A percentile compares a stretch with the other conserved stretches of the same genome.
These are phyloP conservation scores for Coreoperca whiteheadi DNA, from an alignment of 2,113 vertebrate genomes.

Conservation along the genomic window DNA sequence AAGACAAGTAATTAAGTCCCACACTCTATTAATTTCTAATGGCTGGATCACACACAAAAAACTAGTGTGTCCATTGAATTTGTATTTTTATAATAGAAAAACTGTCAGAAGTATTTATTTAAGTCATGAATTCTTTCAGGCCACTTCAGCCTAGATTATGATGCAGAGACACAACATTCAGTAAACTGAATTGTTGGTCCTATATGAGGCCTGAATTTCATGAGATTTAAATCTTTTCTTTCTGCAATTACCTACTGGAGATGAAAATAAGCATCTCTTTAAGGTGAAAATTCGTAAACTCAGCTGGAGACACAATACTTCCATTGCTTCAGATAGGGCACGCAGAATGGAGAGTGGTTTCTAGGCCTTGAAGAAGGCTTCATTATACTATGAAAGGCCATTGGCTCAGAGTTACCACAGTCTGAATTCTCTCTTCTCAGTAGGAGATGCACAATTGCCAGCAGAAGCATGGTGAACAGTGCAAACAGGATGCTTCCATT, in stretches of 20 bases:
- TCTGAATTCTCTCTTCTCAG: slow-evolving; percentile 59
- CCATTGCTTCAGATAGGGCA: not conserved
- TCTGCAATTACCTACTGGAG: not conserved
- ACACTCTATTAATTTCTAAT: not conserved
- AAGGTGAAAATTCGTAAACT: slow-evolving; percentile 5
- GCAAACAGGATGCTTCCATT: slow-evolving; percentile 45
- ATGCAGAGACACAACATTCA: not conserved
- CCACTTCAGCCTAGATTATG: not conserved
- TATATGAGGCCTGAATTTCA: not conserved
- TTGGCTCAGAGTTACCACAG: slow-evolving; percentile 34
- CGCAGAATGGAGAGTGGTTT: slow-evolving; percentile 10
- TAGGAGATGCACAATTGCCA: slow-evolving; percentile 38
- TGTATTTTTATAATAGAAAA: slow-evolving; percentile 1
- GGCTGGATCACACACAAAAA: not conserved
- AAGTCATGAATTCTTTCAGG: slow-evolving; percentile 3
- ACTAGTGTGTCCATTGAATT: not conserved
- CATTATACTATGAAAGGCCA: slow-evolving; percentile 21
- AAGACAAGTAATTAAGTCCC: not conserved
- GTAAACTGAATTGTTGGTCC: not conserved
- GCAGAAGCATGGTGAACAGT: slow-evolving; percentile 42
- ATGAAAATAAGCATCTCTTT: not conserved
- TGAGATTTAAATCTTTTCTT: too few species aligned
- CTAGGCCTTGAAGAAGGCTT: slow-evolving; percentile 17
- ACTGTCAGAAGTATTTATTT: slow-evolving; percentile 15
- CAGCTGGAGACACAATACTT: not conserved